phyloP scores from a whole-genome alignment of 1,140 invertebrate species.

The Capitella teleta region DNA sequence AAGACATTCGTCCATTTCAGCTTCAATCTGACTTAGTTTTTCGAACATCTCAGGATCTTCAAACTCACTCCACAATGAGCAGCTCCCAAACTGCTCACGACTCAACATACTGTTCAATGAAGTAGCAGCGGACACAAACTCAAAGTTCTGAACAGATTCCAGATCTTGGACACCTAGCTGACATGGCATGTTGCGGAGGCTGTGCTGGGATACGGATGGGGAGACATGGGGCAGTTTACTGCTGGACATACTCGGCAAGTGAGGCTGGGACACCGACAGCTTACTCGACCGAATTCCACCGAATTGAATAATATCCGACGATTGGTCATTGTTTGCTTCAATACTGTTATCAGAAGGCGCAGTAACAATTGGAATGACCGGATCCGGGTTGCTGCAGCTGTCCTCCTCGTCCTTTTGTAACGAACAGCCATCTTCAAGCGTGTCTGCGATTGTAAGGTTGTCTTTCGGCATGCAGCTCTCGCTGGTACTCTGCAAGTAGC shows the following conservation, averaged over 20 bases:
- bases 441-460: too few species aligned
- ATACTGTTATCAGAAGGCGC: too few species aligned
- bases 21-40: constrained; percentile 11
- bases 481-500: too few species aligned
- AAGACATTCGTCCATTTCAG: constrained; percentile 30
- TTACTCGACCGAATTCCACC: too few species aligned
- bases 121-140: not conserved
- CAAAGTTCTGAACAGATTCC: constrained; percentile 5
- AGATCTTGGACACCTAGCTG: constrained; percentile 1
- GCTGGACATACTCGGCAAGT: constrained; percentile 2
- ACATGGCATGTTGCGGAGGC: not conserved
- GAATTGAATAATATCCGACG: too few species aligned
- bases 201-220: not conserved
- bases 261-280: constrained; percentile 1
- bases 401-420: too few species aligned
- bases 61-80: constrained; percentile 6
- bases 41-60: constrained; percentile 9
- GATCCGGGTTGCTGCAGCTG: too few species aligned
- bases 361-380: too few species aligned
- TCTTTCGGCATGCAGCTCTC: too few species aligned
- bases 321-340: too few species aligned
- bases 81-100: not conserved
- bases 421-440: too few species aligned
- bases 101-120: constrained; percentile 8
- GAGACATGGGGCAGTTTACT: not conserved